Evolutionary conservation across 2,113 vertebrate species (phyloP), one percentile per base, ranked within the genome.

Genomic region (Felis catus): DNA sequence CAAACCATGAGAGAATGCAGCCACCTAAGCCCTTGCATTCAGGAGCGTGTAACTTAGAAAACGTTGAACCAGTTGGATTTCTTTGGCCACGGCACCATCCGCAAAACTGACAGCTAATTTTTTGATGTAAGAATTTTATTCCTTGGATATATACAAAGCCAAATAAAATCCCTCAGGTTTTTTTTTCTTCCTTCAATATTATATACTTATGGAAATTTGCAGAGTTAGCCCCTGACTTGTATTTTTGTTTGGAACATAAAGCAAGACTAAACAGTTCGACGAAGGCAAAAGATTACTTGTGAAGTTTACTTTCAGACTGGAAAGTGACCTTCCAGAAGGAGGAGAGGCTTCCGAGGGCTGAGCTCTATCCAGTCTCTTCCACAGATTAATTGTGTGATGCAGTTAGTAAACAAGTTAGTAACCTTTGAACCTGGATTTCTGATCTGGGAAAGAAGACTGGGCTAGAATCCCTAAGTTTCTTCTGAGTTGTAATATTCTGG

Each of bases 221-320:
- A 73, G n/a, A 89, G 13, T 65, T 83, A 74, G 21, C 9, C 9
- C 29, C 36, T 66, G 31, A 58, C n/a, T 0, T 29, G 27, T 53
- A 14, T 79, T 71, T 96, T 84, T 93, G 25, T 85, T 89, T 41
- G 71, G 55, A 93, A 85, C 36, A 53, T 79, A 89, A 95, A 89
- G 5, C 68, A 73, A 89, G 13, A 55, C 51, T 23, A 25, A 91
- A 76, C 16, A 90, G 70, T 48, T 94, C 33, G 2, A 78, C 33
- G 39, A 89, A 66, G 63, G 39, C 16, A 27, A 31, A 90, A 73
- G 53, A 18, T 33, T 21, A 36, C 45, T 33, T 66, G 53, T 65
- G 25, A 68, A 33, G 9, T 89, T 96, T 82, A 39, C n/a, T 74
- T 68, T 79, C 73, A 96, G 78, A 84, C 25, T 45, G 61, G 68